Base-by-base conservation (phyloP, 2,113 vertebrate species). In the Pithys albifrons region DNA sequence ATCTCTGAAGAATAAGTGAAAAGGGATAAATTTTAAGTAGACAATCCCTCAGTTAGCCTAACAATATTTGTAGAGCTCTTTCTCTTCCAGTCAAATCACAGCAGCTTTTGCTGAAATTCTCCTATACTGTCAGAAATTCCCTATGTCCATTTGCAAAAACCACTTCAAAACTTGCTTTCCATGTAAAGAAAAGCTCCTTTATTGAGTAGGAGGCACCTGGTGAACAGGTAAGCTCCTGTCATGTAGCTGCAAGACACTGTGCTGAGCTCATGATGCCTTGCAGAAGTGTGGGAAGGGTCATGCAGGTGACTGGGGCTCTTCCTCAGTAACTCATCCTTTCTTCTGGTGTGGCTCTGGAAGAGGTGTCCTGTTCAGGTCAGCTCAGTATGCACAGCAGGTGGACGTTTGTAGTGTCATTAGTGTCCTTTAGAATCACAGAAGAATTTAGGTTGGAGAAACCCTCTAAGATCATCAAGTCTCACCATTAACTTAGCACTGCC, bases 341-440 rank as follows among this genome's bases (percentile, higher is more conserved):
- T 52, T 14, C 25, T 27, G 14, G 25, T 9, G 13, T 24, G 48
- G 20, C 5, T 58, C 62, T 54, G 57, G 43, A 31, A 39, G 76
- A 25, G 25, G 2, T 49, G 24, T 39, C 23, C n/a, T 17, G 14
- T 5, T 27, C 18, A 17, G 25, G 10, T 27, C 62, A 39, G 24
- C 55, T 65, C 41, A 13, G 22, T 23, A 3, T 1, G 2, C 24
- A 11, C 2, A 0, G 7, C 39, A 10, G 25, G 17, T 31, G 12
- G 7, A 0, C 52, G 11, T 35, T 12, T 48, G 11, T 1, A n/a
- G 12, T 27, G 29, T 6, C 57, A 12, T 19, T 2, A 49, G 12
- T 8, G 39, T 61, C 28, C 41, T 46, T 81, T 24, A 43, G 6
- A 57, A 12, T 27, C 20, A 31, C 7, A 15, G 17, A 65, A 31